Percentiles rank a stretch among this genome's conserved stretches.
phyloP scores from a whole-genome alignment of 1,140 invertebrate genomes.

The Diprion similis region DNA sequence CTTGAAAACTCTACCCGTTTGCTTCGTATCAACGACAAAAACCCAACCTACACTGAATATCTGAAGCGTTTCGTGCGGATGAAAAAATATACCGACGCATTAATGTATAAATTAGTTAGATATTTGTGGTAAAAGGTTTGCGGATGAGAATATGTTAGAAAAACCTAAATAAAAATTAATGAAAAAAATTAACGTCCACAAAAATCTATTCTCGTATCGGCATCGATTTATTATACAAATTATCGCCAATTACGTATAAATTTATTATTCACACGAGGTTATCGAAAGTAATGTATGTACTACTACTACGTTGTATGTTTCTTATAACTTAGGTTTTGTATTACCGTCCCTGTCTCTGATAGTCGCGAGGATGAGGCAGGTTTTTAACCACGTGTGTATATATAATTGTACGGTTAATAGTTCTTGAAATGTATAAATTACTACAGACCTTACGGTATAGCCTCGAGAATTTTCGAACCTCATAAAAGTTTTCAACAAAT shows the following conservation, averaged over 20 bases:
- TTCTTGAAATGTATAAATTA: no score
- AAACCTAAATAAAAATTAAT: background rate
- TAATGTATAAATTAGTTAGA: background rate
- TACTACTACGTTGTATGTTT: background rate
- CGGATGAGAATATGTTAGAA: background rate
- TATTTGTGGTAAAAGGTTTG: background rate
- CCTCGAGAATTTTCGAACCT: no score
- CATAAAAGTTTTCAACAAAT: no score
- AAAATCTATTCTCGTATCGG: background rate
- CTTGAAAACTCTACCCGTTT: background rate
- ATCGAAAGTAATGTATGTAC: no score
- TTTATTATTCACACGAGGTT: background rate
- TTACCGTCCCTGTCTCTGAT: background rate
- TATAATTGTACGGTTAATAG: no score
- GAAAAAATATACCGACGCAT: background rate
- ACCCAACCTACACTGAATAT: background rate
- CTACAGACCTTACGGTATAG: no score
- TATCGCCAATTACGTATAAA: background rate
- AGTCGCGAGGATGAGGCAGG: background rate
- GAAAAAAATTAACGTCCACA: background rate
- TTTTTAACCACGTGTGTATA: no score
- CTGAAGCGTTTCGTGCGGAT: background rate
- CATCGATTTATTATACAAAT: background rate
- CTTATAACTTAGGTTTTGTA: background rate
- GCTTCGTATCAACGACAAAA: background rate